These are phyloP conservation scores for Quadroppia sp. DNA, from an alignment of 2,888 invertebrate species.

Conservation along the genomic window DNA sequence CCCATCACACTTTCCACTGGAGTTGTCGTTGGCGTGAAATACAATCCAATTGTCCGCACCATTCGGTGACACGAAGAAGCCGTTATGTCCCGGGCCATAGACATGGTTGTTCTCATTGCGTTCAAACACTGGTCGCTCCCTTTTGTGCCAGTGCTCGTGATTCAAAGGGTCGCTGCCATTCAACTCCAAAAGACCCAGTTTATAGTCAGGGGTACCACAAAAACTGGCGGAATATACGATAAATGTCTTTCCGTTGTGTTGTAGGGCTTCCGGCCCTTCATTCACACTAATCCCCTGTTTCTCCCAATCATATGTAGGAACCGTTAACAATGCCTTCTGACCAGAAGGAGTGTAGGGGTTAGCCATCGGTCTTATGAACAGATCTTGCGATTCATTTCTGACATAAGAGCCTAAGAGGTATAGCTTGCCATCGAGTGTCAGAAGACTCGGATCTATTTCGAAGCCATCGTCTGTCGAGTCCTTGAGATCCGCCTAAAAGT, in stretches of 20 bases:
- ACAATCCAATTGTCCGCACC: conserved; percentile 1
- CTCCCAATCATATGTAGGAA: background rate
- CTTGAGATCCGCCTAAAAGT: background rate
- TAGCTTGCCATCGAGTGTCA: background rate
- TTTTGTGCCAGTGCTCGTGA: background rate
- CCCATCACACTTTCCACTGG: background rate
- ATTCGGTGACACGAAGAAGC: background rate
- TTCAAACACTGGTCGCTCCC: background rate
- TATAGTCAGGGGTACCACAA: conserved; percentile 13
- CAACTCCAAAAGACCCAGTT: background rate
- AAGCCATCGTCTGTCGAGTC: background rate
- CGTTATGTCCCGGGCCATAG: conserved; percentile 15
- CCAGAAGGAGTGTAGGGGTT: background rate
- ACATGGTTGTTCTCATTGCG: background rate
- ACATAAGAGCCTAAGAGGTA: background rate
- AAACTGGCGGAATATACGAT: conserved; percentile 10
- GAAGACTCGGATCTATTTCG: background rate
- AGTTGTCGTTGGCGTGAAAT: background rate
- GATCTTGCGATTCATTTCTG: background rate
- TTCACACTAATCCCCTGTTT: background rate
- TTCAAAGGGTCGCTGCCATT: background rate
- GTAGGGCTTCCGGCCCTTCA: conserved; percentile 1
- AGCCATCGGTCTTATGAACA: background rate
- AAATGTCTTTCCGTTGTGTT: background rate
- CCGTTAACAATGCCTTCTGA: background rate